phyloP scores from a whole-genome alignment of 23 tunicate genomes.

The Diplosoma virens region DNA sequence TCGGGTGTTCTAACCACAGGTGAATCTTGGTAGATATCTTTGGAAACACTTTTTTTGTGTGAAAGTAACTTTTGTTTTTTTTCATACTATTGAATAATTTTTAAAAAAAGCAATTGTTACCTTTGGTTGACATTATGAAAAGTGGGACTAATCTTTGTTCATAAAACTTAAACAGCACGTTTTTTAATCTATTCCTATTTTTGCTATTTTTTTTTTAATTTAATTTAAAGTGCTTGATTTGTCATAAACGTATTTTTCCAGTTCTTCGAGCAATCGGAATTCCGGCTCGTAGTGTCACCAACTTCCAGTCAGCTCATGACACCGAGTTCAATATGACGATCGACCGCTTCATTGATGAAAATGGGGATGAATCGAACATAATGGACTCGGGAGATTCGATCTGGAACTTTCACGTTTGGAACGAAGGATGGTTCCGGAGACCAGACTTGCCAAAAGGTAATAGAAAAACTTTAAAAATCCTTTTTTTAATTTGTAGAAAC shows the following conservation, averaged over 20 bases:
- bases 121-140: too few species aligned
- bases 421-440: constrained; percentile 81
- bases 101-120: too few species aligned
- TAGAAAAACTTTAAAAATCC: neutral
- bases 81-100: too few species aligned
- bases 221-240: too few species aligned
- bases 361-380: constrained; percentile 40
- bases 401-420: constrained; percentile 99
- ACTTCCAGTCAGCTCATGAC: constrained; percentile 94
- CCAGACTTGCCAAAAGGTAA: constrained; percentile 83
- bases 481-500: too few species aligned
- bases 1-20: constrained; percentile 88
- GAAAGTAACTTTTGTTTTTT: too few species aligned
- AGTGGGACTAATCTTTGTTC: too few species aligned
- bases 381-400: constrained; percentile 68
- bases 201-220: too few species aligned
- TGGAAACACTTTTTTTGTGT: too few species aligned
- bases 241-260: too few species aligned
- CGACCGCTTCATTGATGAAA: constrained; percentile 69
- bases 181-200: too few species aligned
- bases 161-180: too few species aligned
- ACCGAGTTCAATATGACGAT: constrained; percentile 88
- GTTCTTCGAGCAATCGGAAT: constrained; percentile 86
- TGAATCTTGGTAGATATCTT: neutral
- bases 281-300: constrained; percentile 86